Evolutionary conservation across 2,113 vertebrate genomes (phyloP), one percentile per base, ranked within the genome.

Genomic region (Saimiri boliviensis): DNA sequence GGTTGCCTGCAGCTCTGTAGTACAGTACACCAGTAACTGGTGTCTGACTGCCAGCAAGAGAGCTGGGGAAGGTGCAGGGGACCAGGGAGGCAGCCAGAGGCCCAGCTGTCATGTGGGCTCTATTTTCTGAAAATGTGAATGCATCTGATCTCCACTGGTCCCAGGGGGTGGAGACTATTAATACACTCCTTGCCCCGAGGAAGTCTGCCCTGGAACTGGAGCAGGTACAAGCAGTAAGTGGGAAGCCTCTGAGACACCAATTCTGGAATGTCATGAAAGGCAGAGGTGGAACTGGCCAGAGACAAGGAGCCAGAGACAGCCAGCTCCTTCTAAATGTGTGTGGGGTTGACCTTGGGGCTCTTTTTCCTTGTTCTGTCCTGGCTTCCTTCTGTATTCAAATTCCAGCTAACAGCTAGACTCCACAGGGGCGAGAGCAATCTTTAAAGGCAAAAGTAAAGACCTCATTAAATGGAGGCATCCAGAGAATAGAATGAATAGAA

Each of bases 371-470:
- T n/a, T 60, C 52, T 60, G 25, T 40, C 27, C 71, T 32, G 54
- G 70, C 19, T 94, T 27, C 85, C 54, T 87, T 84, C 9, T 5
- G 27, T n/a, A 85, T 71, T 95, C 73, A 87, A 79, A 97, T 93
- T 92, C 81, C 56, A 70, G 58, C 77, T 54, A 81, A 93, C 45
- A 90, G 92, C 92, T 30, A 81, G 84, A 92, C 56, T 88, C 92
- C 58, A 71, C 21, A n/a, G 56, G 95, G 92, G 16, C 25, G 21
- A 96, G n/a, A 74, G 54, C 73, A 21, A 73, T 80, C 90, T 93
- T 84, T 81, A 97, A 91, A 97, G 81, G 87, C 93, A 91, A 93
- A 94, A 90, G 92, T 84, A 92, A 96, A 97, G 93, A 68, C 87
- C 58, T 97, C 97, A 97, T 96, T 96, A 96, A 97, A 93, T 58